phyloP scores from a whole-genome alignment of 1,140 invertebrate species.

The Monomorium pharaonis region DNA sequence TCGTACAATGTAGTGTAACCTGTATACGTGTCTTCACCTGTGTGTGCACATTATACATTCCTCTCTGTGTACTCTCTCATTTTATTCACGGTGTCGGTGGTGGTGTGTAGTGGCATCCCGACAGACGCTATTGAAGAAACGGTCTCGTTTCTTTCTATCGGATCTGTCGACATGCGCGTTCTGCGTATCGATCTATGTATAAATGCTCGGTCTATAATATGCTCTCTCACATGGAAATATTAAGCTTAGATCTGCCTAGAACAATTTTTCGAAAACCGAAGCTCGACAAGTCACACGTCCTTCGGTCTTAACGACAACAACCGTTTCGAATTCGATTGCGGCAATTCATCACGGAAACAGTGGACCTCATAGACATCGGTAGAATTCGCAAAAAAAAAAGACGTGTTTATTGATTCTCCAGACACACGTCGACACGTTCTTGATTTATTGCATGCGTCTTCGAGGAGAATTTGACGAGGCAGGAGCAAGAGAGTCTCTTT shows the following conservation, averaged over 20 bases:
- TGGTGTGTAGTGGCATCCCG: not conserved
- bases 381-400: not conserved
- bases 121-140: not conserved
- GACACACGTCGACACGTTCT: constrained; percentile 27
- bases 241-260: constrained; percentile 27
- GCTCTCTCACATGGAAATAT: not conserved
- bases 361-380: not conserved
- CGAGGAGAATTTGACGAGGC: not conserved
- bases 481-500: constrained; percentile 25
- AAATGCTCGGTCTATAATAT: not conserved
- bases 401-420: not conserved
- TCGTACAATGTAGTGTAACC: constrained; percentile 30
- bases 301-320: not conserved
- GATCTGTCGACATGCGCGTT: not conserved
- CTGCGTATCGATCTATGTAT: not conserved
- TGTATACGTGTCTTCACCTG: constrained; percentile 1
- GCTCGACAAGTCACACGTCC: constrained; percentile 13
- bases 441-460: constrained; percentile 45
- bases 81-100: not conserved
- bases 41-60: constrained; percentile 10
- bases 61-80: not conserved
- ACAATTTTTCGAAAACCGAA: constrained; percentile 29
- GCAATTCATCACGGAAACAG: not conserved
- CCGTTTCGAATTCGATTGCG: not conserved
- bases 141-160: too few species aligned